Base-by-base conservation (phyloP, 2,888 invertebrate species). In the Eristalis tenax region DNA sequence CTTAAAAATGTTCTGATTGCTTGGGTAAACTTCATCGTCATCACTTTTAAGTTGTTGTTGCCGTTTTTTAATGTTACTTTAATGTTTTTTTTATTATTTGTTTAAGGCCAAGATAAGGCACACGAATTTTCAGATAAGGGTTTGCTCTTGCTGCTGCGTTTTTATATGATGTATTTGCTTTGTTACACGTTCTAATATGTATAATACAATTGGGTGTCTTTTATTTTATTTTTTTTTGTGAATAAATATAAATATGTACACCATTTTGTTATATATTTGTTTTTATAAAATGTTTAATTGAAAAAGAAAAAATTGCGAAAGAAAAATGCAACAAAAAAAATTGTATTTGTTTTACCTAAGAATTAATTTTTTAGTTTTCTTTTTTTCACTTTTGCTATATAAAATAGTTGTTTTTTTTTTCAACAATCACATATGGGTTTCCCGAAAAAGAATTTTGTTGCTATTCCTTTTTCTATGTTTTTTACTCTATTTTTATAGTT, bases 61-160 rank as follows among this genome's bases (percentile, higher is more conserved):
- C 69, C 80, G 43, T 57, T 69, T 74, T 79, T 65, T 65, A n/a
- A 70, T 11, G 23, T 65, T 71, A 75, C 40, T 23, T 68, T 68
- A 26, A 15, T 22, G 50, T 70, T 28, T 23, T 70, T 75, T 75
- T 64, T 76, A 66, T 57, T 80, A 64, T 64, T 88, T 88, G 86
- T 82, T 85, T 89, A 90, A 89, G 90, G 89, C 90, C 90, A 90
- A 90, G 88, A 89, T 89, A 90, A 90, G 90, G 90, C 90, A 90
- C 90, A 89, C 88, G 89, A 89, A 84, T 89, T 89, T 89, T 88
- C 83, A 76, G 83, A 85, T 83, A 81, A 89, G 86, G 82, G 80
- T 85, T 50, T 18, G 50, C 50, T 50, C 50, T n/a, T 82, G 78
- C 13, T 85, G 71, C 84, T 78, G 68, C 73, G 1, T 63, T 70